These are phyloP conservation scores for Pachypeltis micranthus DNA, from an alignment of 1,140 invertebrate genomes.

Conservation along the genomic window DNA sequence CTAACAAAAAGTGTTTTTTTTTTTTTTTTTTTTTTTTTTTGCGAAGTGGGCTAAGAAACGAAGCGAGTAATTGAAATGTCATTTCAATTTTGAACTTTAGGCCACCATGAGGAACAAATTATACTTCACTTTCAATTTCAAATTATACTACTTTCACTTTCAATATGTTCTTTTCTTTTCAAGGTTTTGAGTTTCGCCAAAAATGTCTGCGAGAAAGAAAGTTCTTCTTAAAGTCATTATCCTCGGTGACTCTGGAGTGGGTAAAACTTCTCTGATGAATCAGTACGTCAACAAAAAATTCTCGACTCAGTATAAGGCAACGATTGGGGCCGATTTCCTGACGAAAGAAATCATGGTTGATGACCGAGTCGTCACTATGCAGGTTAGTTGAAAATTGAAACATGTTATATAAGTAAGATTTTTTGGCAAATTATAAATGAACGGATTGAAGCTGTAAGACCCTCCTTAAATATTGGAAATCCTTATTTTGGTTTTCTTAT, in stretches of 20 bases:
- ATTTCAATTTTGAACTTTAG: too few relatives aligned
- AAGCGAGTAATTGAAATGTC: too few relatives aligned
- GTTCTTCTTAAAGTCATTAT: conserved; percentile 94
- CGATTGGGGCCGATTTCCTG: conserved; percentile 98
- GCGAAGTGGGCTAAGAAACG: too few relatives aligned
- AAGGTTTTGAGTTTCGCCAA: too few relatives aligned
- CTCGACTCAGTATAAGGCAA: conserved; percentile 99
- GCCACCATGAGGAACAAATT: too few relatives aligned
- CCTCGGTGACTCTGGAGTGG: conserved; percentile 93
- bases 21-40: too few relatives aligned
- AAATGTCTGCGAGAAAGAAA: conserved; percentile 91
- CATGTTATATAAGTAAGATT: too few relatives aligned
- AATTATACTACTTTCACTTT: too few relatives aligned
- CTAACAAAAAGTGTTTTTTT: too few relatives aligned
- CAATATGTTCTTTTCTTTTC: too few relatives aligned
- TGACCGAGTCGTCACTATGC: conserved; percentile 97
- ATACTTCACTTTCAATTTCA: too few relatives aligned
- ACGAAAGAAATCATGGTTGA: conserved; percentile 99
- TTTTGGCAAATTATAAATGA: not conserved
- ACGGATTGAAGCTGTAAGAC: not conserved
- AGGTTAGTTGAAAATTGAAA: too few relatives aligned
- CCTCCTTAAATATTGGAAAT: not conserved
- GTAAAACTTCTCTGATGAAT: conserved; percentile 99
- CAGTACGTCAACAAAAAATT: conserved; percentile 99
- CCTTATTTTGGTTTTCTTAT: conserved; percentile 3